phyloP scores from a whole-genome alignment of 2,113 vertebrate species.

The Rhea americana region DNA sequence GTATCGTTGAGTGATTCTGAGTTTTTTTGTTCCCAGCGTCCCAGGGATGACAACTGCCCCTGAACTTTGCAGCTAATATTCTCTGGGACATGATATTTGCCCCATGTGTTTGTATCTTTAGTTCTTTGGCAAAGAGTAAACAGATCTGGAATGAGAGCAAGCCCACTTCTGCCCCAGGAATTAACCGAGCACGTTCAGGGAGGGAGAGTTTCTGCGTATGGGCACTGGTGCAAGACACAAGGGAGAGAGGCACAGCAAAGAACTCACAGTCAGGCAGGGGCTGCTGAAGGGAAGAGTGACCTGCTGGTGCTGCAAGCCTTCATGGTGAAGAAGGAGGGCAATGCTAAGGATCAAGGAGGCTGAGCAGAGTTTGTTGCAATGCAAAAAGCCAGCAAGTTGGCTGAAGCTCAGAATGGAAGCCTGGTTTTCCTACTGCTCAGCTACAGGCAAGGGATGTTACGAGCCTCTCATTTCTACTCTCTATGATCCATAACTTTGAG shows the following conservation, averaged over 20 bases:
- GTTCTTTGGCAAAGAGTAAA: neutral
- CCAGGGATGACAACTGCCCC: neutral
- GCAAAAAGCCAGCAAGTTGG: neutral
- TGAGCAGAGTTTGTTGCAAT: neutral
- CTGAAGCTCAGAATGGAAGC: neutral
- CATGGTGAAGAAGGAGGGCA: rapidly evolving
- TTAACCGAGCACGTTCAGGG: neutral
- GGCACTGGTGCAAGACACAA: neutral
- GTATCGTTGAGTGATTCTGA: neutral
- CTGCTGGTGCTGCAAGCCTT: too few species aligned
- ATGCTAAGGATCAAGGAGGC: neutral
- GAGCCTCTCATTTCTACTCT: neutral
- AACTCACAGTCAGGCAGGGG: neutral
- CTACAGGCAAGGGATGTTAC: neutral
- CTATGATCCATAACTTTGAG: neutral
- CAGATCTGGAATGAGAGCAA: too few species aligned
- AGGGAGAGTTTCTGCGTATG: neutral
- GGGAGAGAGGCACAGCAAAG: neutral
- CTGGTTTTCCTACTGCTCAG: neutral
- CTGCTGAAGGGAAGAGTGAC: neutral
- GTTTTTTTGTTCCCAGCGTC: neutral
- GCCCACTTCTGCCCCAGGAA: neutral
- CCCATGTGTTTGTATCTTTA: neutral
- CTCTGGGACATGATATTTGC: neutral
- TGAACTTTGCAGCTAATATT: neutral